These are phyloP conservation scores for Lutjanus argentimaculatus DNA, from an alignment of 2,797 vertebrate genomes.

Conservation along the genomic window DNA sequence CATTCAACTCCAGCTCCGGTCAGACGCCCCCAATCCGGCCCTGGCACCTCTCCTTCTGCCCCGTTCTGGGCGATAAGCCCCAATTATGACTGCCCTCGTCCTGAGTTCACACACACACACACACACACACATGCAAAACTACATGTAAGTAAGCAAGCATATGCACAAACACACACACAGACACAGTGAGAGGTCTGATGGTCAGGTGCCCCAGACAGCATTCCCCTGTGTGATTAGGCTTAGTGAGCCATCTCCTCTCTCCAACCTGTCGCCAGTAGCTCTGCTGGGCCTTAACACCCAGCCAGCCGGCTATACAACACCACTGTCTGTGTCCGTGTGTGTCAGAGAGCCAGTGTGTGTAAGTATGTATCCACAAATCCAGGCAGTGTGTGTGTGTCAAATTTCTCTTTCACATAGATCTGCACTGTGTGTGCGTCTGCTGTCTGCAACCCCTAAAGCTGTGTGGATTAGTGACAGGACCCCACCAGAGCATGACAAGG, in stretches of 20 bases:
- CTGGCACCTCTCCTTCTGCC: slow-evolving; percentile 85
- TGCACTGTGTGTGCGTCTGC: slow-evolving; percentile 59
- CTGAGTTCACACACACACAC: slow-evolving; percentile 56
- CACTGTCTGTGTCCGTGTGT: slow-evolving; percentile 57
- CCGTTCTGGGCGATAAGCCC: slow-evolving; percentile 79
- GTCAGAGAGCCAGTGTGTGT: slow-evolving; percentile 50
- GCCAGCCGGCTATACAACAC: slow-evolving; percentile 71
- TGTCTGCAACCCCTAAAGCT: slow-evolving; percentile 85
- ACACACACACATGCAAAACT: slow-evolving; percentile 34
- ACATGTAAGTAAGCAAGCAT: slow-evolving; percentile 40
- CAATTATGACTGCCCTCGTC: slow-evolving; percentile 82
- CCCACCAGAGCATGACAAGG: slow-evolving; percentile 85
- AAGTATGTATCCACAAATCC: slow-evolving; percentile 68
- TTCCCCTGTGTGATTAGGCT: slow-evolving; percentile 87
- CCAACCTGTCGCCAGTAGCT: slow-evolving; percentile 90
- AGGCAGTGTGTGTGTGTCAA: slow-evolving; percentile 68
- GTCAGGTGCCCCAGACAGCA: slow-evolving; percentile 87
- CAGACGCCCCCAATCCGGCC: slow-evolving; percentile 77
- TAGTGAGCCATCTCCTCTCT: slow-evolving; percentile 86
- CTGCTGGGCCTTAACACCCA: slow-evolving; percentile 86
- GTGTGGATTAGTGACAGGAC: slow-evolving; percentile 87
- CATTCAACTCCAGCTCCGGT: slow-evolving; percentile 57
- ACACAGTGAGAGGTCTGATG: slow-evolving; percentile 50
- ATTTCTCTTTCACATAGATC: slow-evolving; percentile 68
- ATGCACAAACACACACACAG: slow-evolving; percentile 40